Evolutionary conservation across 2,797 vertebrate species (phyloP).

Genomic region (Argentina silus): DNA sequence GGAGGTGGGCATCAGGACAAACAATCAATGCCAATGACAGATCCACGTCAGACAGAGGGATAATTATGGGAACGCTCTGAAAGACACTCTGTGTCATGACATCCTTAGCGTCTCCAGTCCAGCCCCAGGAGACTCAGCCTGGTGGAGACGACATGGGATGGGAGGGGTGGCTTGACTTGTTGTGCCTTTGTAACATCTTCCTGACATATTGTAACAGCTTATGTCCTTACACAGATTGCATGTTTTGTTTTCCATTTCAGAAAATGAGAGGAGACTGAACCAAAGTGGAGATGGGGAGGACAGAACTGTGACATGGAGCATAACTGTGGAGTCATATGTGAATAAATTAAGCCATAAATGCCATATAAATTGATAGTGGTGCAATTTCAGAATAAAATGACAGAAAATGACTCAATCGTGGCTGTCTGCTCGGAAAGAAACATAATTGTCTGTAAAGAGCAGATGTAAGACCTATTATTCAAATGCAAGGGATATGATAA

Average conservation of each 20-base stretch:
- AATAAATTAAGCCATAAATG: constrained; percentile 51
- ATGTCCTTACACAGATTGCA: constrained; percentile 4
- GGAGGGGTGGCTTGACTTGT: constrained; percentile 23
- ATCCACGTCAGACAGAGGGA: constrained; percentile 73
- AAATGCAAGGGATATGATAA: constrained; percentile 39
- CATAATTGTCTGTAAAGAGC: constrained; percentile 32
- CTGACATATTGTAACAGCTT: constrained; percentile 10
- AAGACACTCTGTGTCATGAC: constrained; percentile 74
- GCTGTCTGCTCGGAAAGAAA: constrained; percentile 49
- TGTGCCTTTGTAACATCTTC: constrained; percentile 47
- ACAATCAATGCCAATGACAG: constrained; percentile 78
- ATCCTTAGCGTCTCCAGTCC: constrained; percentile 66
- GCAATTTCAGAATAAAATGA: constrained; percentile 67
- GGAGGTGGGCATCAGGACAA: constrained; percentile 72
- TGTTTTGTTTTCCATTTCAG: neutral
- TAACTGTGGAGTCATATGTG: constrained; percentile 39
- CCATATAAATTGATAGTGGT: constrained; percentile 48
- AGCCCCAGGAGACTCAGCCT: constrained; percentile 27
- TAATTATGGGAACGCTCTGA: constrained; percentile 74
- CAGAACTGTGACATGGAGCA: constrained; percentile 57
- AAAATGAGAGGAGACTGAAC: neutral
- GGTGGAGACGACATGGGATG: neutral
- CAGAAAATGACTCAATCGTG: constrained; percentile 53
- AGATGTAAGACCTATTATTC: constrained; percentile 20
- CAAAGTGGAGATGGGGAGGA: neutral